These are phyloP conservation scores for Episyrphus balteatus DNA, from an alignment of 1,140 invertebrate species.

Conservation along the genomic window DNA sequence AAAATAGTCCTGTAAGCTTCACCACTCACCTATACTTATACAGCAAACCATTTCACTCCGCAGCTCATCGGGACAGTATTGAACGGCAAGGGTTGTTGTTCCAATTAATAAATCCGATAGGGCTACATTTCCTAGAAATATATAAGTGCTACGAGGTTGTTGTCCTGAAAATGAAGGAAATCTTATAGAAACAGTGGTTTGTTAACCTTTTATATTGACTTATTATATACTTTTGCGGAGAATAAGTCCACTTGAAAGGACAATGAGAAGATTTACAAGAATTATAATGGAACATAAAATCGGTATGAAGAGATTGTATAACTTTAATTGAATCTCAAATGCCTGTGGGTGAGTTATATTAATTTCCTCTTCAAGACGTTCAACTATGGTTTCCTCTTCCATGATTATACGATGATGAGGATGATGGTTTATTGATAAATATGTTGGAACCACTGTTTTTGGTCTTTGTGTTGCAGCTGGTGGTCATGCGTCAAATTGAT, in stretches of 20 bases:
- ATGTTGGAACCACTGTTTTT: no score
- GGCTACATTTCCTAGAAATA: slow-evolving; percentile 47
- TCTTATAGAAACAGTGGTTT: neutral
- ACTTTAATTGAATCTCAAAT: slow-evolving; percentile 10
- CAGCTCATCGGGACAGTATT: slow-evolving; percentile 31
- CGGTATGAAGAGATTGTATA: slow-evolving; percentile 32
- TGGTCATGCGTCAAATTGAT: no score
- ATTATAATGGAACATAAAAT: slow-evolving; percentile 41
- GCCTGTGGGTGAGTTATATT: no score
- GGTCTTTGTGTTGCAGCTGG: no score
- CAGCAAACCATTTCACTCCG: slow-evolving; percentile 24
- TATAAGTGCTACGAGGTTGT: slow-evolving; percentile 44
- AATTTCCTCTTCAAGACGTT: no score
- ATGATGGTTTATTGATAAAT: no score
- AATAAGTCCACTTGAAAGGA: slow-evolving; percentile 45
- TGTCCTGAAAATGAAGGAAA: slow-evolving; percentile 33
- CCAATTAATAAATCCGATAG: slow-evolving; percentile 44
- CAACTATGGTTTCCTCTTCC: no score
- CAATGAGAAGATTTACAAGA: slow-evolving; percentile 43
- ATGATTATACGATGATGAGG: no score
- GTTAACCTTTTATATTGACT: slow-evolving; percentile 7
- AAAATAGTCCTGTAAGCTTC: neutral
- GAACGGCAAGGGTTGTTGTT: slow-evolving; percentile 41
- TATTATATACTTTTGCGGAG: slow-evolving; percentile 45
- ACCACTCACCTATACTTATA: slow-evolving; percentile 25